A percentile compares a stretch with the other conserved stretches of the same genome.
phyloP scores from a whole-genome alignment of 2,888 invertebrate species.

The Hirtodrosophila cameraria region DNA sequence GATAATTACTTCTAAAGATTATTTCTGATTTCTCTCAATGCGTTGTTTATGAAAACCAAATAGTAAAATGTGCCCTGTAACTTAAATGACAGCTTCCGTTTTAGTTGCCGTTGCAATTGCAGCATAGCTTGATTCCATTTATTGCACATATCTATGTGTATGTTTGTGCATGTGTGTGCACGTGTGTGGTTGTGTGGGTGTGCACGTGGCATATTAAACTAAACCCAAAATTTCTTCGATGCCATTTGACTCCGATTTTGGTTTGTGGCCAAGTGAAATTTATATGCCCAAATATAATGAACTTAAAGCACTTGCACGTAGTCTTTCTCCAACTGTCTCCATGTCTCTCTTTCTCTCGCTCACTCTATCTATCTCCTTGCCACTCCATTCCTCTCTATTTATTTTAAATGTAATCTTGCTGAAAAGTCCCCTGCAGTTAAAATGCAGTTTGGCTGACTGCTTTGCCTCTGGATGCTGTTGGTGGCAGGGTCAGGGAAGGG shows the following conservation, averaged over 20 bases:
- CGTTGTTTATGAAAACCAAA: neutral
- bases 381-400: slow-evolving; percentile 1
- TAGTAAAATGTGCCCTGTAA: too few species aligned
- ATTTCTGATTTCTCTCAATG: too few species aligned
- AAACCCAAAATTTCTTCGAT: slow-evolving; percentile 65
- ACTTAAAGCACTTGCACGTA: slow-evolving; percentile 73
- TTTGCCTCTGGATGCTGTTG: slow-evolving; percentile 4
- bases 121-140: slow-evolving; percentile 38
- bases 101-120: slow-evolving; percentile 13
- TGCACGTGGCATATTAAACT: slow-evolving; percentile 62
- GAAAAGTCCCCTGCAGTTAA: slow-evolving; percentile 54
- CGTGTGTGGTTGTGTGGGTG: slow-evolving; percentile 19
- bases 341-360: neutral
- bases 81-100: slow-evolving; percentile 9
- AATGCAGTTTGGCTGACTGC: slow-evolving; percentile 62
- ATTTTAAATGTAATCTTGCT: slow-evolving; percentile 19
- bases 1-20: too few species aligned
- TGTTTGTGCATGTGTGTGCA: slow-evolving; percentile 17
- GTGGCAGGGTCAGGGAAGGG: neutral
- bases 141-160: slow-evolving; percentile 1
- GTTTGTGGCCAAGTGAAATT: slow-evolving; percentile 79
- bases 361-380: neutral
- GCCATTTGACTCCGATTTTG: slow-evolving; percentile 79
- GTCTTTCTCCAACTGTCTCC: neutral
- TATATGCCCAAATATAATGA: slow-evolving; percentile 79